phyloP scores from a whole-genome alignment of 2,888 invertebrate species.

The Pollenia labialis region DNA sequence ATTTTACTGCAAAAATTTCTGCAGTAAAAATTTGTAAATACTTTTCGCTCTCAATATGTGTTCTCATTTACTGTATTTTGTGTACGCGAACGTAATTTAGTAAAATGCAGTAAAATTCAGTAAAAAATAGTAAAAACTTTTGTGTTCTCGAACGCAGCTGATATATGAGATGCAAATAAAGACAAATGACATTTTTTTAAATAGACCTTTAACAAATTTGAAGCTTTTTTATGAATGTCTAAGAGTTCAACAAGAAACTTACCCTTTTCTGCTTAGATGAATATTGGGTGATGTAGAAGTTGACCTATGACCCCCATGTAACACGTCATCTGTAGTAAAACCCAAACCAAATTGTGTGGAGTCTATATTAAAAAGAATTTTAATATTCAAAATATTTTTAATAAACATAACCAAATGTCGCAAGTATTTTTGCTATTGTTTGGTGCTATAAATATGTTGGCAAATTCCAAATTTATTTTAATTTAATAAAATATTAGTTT shows the following conservation, averaged over 20 bases:
- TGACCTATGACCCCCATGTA: slow-evolving; percentile 79
- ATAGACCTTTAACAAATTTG: not conserved
- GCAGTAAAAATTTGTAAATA: no score
- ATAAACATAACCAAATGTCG: slow-evolving; percentile 5
- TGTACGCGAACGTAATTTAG: no score
- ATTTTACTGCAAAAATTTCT: no score
- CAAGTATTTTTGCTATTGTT: slow-evolving; percentile 46
- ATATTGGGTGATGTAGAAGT: slow-evolving; percentile 82
- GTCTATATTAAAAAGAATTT: slow-evolving; percentile 64
- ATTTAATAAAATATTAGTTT: not conserved
- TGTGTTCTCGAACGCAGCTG: no score
- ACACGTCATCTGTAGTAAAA: slow-evolving; percentile 78
- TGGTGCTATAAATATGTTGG: slow-evolving; percentile 73
- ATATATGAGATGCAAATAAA: slow-evolving; percentile 7
- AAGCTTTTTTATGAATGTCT: not conserved
- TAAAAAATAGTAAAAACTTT: no score
- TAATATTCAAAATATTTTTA: slow-evolving; percentile 37
- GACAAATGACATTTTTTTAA: slow-evolving; percentile 20
- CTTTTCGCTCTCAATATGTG: no score
- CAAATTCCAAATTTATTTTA: slow-evolving; percentile 30
- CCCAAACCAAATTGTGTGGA: slow-evolving; percentile 79
- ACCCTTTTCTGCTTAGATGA: slow-evolving; percentile 81
- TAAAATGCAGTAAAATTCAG: no score
- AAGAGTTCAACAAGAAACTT: slow-evolving; percentile 72
- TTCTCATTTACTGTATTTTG: no score